These are phyloP conservation scores for Rhinoderma darwinii DNA, from an alignment of 2,113 vertebrate species.

Conservation along the genomic window DNA sequence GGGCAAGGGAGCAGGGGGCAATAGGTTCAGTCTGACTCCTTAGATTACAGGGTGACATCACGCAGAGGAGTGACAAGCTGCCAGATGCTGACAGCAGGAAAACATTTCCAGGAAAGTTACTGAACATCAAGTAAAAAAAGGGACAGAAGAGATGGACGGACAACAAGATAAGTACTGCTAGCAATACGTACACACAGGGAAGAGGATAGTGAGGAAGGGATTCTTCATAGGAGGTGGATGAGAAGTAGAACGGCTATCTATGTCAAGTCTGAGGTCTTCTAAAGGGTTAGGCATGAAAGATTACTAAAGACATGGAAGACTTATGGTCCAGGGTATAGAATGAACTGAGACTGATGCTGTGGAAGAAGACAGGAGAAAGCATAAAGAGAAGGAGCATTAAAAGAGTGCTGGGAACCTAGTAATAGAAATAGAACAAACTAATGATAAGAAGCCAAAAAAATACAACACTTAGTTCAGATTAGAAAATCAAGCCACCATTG, in stretches of 20 bases:
- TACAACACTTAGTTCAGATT: not conserved
- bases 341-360: not conserved
- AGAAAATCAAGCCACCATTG: not conserved
- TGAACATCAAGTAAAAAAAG: constrained; percentile 29
- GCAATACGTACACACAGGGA: not conserved
- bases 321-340: not conserved
- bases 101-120: constrained; percentile 47
- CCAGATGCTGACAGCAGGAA: constrained; percentile 22
- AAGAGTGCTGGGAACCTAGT: not conserved
- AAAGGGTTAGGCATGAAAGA: not conserved
- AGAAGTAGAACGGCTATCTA: not conserved
- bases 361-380: not conserved
- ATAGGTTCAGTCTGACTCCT: constrained; percentile 47
- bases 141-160: constrained; percentile 28
- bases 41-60: constrained; percentile 57
- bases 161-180: not conserved
- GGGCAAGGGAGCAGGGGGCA: not conserved
- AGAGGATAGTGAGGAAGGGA: not conserved
- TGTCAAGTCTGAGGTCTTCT: not conserved
- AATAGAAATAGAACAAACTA: not conserved
- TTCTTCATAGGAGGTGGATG: no score
- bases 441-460: not conserved
- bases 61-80: constrained; percentile 45
- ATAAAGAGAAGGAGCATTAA: not conserved
- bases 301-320: not conserved